Evolutionary conservation across 2,888 invertebrate genomes (phyloP).

Genomic region (Hedychridium roseum): DNA sequence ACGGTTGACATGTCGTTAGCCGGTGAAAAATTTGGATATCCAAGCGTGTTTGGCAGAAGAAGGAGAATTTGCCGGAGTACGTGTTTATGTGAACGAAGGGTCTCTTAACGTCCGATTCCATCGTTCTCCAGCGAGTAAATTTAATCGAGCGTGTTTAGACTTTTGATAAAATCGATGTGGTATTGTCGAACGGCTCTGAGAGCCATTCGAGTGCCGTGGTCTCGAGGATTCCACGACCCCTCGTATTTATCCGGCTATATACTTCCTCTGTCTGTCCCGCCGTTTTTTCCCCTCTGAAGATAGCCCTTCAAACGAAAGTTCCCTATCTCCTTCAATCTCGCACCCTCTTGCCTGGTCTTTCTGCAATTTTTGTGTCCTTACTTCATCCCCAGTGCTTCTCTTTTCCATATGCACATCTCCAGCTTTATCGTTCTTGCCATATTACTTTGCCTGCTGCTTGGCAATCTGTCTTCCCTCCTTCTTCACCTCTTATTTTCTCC

Average conservation of each 20-base stretch:
- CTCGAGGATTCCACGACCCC: slow-evolving; percentile 38
- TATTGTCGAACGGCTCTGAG: slow-evolving; percentile 19
- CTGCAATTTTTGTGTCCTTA: no score
- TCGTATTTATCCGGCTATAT: slow-evolving; percentile 47
- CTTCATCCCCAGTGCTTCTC: no score
- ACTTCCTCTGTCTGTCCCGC: slow-evolving; percentile 47
- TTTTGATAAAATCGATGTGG: slow-evolving; percentile 37
- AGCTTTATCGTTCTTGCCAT: no score
- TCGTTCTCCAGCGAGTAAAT: slow-evolving; percentile 14
- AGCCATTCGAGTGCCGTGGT: background rate
- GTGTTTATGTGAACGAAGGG: no score
- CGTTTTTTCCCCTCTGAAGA: slow-evolving; percentile 31
- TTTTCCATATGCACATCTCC: no score
- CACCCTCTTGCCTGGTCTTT: background rate
- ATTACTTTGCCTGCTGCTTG: no score
- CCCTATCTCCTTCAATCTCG: slow-evolving; percentile 19
- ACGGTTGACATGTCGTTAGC: no score
- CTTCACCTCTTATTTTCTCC: no score
- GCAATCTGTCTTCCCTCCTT: no score
- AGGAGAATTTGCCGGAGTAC: no score
- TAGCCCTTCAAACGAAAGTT: slow-evolving; percentile 43
- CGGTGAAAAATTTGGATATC: no score
- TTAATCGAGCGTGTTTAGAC: slow-evolving; percentile 33
- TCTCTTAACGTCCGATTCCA: background rate
- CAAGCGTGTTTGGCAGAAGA: no score